Conservation (phyloP, 2,797 vertebrate genomes). For the Orientallactaga sibirica region DNA sequence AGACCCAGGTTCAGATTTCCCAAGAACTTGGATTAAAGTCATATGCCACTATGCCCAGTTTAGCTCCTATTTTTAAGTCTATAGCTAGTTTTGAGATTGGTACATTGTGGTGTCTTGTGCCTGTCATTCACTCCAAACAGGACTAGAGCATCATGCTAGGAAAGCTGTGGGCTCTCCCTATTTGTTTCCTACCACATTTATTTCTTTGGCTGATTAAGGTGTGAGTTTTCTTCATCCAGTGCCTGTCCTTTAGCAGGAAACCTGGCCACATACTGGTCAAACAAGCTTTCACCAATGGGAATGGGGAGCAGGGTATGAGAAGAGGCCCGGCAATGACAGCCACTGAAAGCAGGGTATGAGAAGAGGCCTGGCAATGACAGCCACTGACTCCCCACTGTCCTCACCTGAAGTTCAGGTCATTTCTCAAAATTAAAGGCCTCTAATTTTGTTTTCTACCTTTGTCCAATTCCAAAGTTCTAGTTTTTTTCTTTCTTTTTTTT, state of each 20-base stretch:
- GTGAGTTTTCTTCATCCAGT: neutral
- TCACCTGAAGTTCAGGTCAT: conserved; percentile 7
- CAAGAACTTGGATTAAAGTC: no score
- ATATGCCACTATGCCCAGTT: no score
- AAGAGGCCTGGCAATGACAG: neutral
- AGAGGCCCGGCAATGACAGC: neutral
- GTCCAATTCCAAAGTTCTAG: neutral
- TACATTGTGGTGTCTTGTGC: neutral
- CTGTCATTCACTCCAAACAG: neutral
- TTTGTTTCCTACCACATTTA: conserved; percentile 24
- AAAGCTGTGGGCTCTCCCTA: conserved; percentile 1
- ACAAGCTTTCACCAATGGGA: neutral
- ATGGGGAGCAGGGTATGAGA: neutral
- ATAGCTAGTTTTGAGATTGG: neutral
- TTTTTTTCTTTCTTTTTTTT: neutral
- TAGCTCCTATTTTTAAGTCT: neutral
- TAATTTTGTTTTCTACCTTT: conserved; percentile 41
- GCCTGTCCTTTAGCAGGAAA: neutral
- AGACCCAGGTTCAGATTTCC: no score
- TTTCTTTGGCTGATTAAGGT: neutral
- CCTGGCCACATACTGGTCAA: neutral
- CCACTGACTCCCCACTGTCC: conserved; percentile 9
- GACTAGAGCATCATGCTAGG: neutral
- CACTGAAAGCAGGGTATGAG: neutral
- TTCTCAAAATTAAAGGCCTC: conserved; percentile 55